A percentile compares a stretch with the other conserved stretches of the same genome.
phyloP scores from a whole-genome alignment of 2,888 invertebrate species.

The Nomada ferruginata region DNA sequence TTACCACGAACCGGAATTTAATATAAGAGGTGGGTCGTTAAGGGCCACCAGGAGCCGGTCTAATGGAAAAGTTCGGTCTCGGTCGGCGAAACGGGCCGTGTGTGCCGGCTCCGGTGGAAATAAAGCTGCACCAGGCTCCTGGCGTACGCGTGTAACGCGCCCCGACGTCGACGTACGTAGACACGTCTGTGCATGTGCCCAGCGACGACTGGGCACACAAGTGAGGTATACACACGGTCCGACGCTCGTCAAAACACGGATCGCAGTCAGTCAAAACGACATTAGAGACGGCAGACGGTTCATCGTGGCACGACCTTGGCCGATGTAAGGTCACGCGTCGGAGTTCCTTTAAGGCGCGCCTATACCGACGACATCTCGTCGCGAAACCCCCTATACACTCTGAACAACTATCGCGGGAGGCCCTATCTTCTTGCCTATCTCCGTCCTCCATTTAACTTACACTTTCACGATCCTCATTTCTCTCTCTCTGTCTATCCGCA shows the following conservation, averaged over 20 bases:
- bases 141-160: slow-evolving; percentile 7
- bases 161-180: neutral
- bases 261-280: slow-evolving; percentile 72
- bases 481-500: slow-evolving; percentile 39
- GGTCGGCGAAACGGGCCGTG: slow-evolving; percentile 10
- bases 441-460: slow-evolving; percentile 1
- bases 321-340: slow-evolving; percentile 69
- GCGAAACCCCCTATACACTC: slow-evolving; percentile 48
- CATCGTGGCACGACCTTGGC: slow-evolving; percentile 76
- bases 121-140: slow-evolving; percentile 1
- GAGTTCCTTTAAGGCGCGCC: slow-evolving; percentile 65
- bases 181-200: neutral
- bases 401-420: slow-evolving; percentile 25
- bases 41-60: slow-evolving; percentile 31
- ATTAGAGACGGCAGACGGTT: slow-evolving; percentile 73
- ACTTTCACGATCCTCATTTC: slow-evolving; percentile 19
- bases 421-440: slow-evolving; percentile 39
- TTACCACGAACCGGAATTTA: slow-evolving; percentile 48
- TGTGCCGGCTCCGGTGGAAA: slow-evolving; percentile 7
- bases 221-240: slow-evolving; percentile 18
- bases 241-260: slow-evolving; percentile 70
- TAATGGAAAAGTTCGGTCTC: slow-evolving; percentile 60
- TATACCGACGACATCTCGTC: slow-evolving; percentile 51
- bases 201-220: slow-evolving; percentile 19
- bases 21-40: slow-evolving; percentile 46